Base-by-base conservation (phyloP, 2,113 vertebrate genomes). In the Cisticola juncidis region DNA sequence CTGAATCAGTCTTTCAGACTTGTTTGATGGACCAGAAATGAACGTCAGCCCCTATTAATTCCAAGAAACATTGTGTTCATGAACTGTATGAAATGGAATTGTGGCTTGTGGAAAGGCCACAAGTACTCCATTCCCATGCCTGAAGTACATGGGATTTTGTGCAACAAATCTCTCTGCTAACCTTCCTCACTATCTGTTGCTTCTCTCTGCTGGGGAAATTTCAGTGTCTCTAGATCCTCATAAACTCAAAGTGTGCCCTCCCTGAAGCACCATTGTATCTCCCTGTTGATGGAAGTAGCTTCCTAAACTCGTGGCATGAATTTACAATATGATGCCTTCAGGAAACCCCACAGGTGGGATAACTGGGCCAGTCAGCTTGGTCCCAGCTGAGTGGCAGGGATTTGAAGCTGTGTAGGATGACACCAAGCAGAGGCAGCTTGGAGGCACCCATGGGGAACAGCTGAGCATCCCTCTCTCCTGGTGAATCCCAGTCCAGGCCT, bases 61-160 rank as follows among this genome's bases (percentile, higher is more conserved):
- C 29, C 94, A 95, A 86, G 83, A 92, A 6, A 1, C 45, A 29
- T 38, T 12, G 35, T 77, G 54, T 82, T 64, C 71, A n/a, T 88
- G 71, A 95, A 35, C 42, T 94, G 33, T 80, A 65, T 50, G 83
- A 77, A 88, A 83, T 90, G 86, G 76, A 95, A 88, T 58, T 83
- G 58, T 0, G 2, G 74, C 35, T 77, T 81, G 21, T 61, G 50
- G 42, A 93, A 88, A 26, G 21, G 29, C 62, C 44, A 62, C 50
- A 72, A 77, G 19, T 77, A 57, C 35, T 81, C 38, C 42, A 42
- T 62, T 66, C 45, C 18, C 7, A 7, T 7, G 5, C n/a, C 58
- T 70, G 33, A 80, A 76, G 38, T 19, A 40, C 2, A 0, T 33
- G 35, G 40, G 17, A 83, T 62, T 87, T 6, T 2, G 21, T 47